Conservation (phyloP, 2,113 vertebrate genomes). For the Oncorhynchus gorbuscha region DNA sequence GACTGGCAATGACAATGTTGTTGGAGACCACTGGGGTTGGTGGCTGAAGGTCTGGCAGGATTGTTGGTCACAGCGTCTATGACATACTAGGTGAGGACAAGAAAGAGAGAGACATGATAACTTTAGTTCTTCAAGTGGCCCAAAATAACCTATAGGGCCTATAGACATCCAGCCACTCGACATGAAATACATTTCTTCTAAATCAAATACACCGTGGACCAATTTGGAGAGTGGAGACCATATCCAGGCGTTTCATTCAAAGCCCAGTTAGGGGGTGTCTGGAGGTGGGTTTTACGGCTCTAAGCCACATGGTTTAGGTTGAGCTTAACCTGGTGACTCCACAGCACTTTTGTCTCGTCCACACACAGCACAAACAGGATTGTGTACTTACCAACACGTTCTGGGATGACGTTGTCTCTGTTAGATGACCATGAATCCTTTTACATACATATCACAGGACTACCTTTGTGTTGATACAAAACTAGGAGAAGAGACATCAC, state of each 20-base stretch:
- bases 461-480: no score
- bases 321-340: conserved; percentile 84
- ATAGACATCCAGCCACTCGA: not conserved
- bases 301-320: not conserved
- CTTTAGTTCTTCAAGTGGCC: not conserved
- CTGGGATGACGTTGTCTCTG: conserved; percentile 86
- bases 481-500: no score
- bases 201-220: no score
- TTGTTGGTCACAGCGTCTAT: conserved; percentile 82
- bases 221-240: not conserved
- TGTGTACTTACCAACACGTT: conserved; percentile 70
- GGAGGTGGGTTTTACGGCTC: not conserved
- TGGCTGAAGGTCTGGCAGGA: conserved; percentile 76
- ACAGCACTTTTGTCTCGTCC: conserved; percentile 69
- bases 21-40: conserved; percentile 85
- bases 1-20: conserved; percentile 64
- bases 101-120: conserved; percentile 3
- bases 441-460: not conserved
- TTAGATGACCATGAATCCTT: not conserved
- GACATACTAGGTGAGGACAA: conserved; percentile 69
- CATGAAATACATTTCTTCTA: not conserved
- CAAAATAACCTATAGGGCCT: no score
- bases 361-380: conserved; percentile 83
- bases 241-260: not conserved
- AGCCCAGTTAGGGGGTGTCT: not conserved